These are phyloP conservation scores for Drosophila stalkeri DNA, from an alignment of 2,888 invertebrate genomes.

Conservation along the genomic window DNA sequence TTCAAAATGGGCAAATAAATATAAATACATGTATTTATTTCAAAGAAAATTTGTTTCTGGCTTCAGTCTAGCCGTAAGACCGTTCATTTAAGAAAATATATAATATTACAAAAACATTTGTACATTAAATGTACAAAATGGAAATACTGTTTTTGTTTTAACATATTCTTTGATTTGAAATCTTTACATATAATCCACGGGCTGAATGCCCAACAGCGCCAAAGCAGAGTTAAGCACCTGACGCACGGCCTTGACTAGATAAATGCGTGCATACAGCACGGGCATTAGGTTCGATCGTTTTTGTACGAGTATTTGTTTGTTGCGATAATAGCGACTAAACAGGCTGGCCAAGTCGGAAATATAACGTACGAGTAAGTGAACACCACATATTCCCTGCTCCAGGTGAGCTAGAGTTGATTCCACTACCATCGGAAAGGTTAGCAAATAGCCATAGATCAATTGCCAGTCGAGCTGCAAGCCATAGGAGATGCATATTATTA, in stretches of 20 bases:
- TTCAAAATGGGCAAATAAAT: not conserved
- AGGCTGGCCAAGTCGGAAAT: constrained; percentile 88
- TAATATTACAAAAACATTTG: constrained; percentile 18
- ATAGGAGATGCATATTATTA: not conserved
- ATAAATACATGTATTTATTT: constrained; percentile 2
- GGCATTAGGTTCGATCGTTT: constrained; percentile 89
- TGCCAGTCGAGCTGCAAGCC: constrained; percentile 91
- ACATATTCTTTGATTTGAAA: not conserved
- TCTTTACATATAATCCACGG: constrained; percentile 89
- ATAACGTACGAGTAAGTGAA: constrained; percentile 89
- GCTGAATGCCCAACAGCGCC: constrained; percentile 88
- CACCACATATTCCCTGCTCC: constrained; percentile 86
- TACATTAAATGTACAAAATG: constrained; percentile 26
- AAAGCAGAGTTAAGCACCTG: constrained; percentile 88
- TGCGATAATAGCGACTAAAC: constrained; percentile 91
- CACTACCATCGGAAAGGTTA: constrained; percentile 88
- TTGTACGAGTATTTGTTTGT: constrained; percentile 90
- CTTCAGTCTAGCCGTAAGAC: constrained; percentile 14
- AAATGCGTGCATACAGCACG: constrained; percentile 89
- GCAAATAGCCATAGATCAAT: constrained; percentile 88
- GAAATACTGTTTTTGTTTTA: not conserved
- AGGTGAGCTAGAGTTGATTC: constrained; percentile 86
- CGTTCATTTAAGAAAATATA: not conserved
- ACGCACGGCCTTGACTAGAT: constrained; percentile 88
- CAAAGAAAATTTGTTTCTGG: constrained; percentile 4